Percentiles rank a stretch among this genome's conserved stretches.
Conservation (phyloP, 2,113 vertebrate species). For the Rafetus swinhoei region DNA sequence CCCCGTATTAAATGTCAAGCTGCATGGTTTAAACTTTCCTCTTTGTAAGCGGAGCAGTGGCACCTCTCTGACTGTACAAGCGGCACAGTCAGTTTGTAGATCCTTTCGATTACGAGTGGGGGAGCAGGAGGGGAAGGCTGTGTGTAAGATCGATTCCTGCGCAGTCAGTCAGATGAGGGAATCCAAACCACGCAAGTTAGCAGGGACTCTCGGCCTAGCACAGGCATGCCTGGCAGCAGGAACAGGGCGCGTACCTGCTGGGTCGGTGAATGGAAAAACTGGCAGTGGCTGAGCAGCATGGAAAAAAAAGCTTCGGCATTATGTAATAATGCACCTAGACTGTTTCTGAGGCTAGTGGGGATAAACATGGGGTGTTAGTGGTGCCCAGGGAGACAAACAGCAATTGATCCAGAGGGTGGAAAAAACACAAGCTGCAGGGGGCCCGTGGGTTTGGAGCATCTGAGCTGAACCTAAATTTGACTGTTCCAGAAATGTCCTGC, state of each 20-base stretch:
- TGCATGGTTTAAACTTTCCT: not conserved
- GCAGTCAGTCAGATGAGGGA: constrained; percentile 48
- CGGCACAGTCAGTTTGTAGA: constrained; percentile 36
- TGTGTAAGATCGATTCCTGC: not conserved
- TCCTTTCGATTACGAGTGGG: not conserved
- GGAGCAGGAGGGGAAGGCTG: not conserved
- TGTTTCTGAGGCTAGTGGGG: not conserved
- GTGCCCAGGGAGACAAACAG: not conserved
- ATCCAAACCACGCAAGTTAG: constrained; percentile 67
- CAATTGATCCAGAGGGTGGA: fast-evolving
- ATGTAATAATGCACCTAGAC: constrained; percentile 55
- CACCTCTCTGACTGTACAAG: constrained; percentile 24
- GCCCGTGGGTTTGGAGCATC: not conserved
- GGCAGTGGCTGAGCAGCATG: constrained; percentile 20
- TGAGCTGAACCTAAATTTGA: not conserved
- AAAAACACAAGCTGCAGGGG: not conserved
- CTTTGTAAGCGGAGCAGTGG: not conserved
- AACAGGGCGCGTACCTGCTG: constrained; percentile 67
- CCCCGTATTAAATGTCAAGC: constrained; percentile 64
- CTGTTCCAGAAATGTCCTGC: fast-evolving
- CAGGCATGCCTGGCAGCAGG: constrained; percentile 46
- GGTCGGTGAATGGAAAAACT: constrained; percentile 41
- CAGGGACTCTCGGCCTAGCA: constrained; percentile 51
- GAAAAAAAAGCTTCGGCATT: constrained; percentile 62
- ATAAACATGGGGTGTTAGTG: not conserved